These are phyloP conservation scores for Nerophis ophidion DNA, from an alignment of 2,113 vertebrate species.

Conservation along the genomic window DNA sequence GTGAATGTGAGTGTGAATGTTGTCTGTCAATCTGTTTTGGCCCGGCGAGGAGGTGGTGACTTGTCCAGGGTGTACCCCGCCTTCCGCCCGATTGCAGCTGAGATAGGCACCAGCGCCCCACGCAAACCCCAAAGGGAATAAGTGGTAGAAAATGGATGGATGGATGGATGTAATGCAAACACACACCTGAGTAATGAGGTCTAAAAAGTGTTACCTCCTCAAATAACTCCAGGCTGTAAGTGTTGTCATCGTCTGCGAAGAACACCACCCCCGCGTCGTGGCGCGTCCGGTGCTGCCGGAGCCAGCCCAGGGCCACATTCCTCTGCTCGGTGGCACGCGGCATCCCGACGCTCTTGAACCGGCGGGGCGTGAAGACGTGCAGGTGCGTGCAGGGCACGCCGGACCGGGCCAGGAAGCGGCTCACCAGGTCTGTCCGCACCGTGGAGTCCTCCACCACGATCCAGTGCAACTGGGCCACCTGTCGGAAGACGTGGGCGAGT, in stretches of 20 bases:
- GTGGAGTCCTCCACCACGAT: slow-evolving; percentile 90
- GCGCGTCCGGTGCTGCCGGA: slow-evolving; percentile 78
- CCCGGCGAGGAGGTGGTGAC: too few species aligned
- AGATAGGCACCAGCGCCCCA: too few species aligned
- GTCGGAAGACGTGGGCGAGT: slow-evolving; percentile 89
- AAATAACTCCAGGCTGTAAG: slow-evolving; percentile 97
- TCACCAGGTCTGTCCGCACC: slow-evolving; percentile 83
- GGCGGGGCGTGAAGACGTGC: slow-evolving; percentile 86
- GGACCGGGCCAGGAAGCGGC: slow-evolving; percentile 79
- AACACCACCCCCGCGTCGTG: slow-evolving; percentile 85
- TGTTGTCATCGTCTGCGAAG: slow-evolving; percentile 98
- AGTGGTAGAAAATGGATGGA: too few species aligned
- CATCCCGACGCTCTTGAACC: slow-evolving; percentile 89
- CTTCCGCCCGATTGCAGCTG: too few species aligned
- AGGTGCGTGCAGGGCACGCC: slow-evolving; percentile 86
- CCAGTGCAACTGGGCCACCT: slow-evolving; percentile 91
- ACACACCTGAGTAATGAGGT: neutral
- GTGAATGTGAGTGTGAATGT: too few species aligned
- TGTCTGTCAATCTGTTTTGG: too few species aligned
- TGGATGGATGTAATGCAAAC: too few species aligned
- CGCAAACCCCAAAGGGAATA: too few species aligned
- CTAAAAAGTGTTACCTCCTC: slow-evolving; percentile 80
- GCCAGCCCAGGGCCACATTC: slow-evolving; percentile 87
- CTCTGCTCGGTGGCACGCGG: slow-evolving; percentile 94
- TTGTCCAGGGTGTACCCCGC: too few species aligned